Conservation (phyloP, 2,888 invertebrate genomes). For the Luperina nickerlii region DNA sequence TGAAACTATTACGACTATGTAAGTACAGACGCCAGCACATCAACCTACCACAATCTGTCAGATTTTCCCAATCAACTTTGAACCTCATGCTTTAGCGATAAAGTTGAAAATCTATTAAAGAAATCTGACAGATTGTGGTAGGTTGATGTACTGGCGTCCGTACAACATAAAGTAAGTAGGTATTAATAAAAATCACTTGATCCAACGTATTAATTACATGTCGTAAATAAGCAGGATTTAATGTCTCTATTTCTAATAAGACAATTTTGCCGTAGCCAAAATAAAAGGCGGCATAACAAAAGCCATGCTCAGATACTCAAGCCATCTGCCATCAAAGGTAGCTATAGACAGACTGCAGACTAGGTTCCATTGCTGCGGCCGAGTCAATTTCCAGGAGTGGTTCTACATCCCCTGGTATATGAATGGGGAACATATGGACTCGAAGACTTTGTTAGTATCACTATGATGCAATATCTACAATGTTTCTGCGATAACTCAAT, state of each 20-base stretch:
- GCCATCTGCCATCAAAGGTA: conserved; percentile 88
- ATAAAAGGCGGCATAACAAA: conserved; percentile 90
- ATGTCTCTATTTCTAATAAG: conserved; percentile 1
- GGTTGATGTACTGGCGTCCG: too few relatives aligned
- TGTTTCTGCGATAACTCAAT: neutral
- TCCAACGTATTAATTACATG: neutral
- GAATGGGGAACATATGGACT: conserved; percentile 72
- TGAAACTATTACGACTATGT: neutral
- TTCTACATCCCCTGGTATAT: conserved; percentile 91
- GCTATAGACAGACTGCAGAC: conserved; percentile 91
- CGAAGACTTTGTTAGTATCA: conserved; percentile 72
- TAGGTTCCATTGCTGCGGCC: conserved; percentile 91
- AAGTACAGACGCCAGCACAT: too few relatives aligned
- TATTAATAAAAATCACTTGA: neutral
- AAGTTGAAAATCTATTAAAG: too few relatives aligned
- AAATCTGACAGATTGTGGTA: too few relatives aligned
- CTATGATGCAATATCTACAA: neutral
- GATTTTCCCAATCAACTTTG: too few relatives aligned
- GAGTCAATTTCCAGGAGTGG: conserved; percentile 91
- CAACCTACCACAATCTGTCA: too few relatives aligned
- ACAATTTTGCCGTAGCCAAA: conserved; percentile 75
- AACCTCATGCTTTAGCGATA: too few relatives aligned
- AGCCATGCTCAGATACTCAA: conserved; percentile 90
- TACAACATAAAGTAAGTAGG: neutral
- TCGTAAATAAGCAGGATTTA: neutral